Evolutionary conservation across 2,888 invertebrate genomes (phyloP).

Genomic region (Dicyrtoma fusca): DNA sequence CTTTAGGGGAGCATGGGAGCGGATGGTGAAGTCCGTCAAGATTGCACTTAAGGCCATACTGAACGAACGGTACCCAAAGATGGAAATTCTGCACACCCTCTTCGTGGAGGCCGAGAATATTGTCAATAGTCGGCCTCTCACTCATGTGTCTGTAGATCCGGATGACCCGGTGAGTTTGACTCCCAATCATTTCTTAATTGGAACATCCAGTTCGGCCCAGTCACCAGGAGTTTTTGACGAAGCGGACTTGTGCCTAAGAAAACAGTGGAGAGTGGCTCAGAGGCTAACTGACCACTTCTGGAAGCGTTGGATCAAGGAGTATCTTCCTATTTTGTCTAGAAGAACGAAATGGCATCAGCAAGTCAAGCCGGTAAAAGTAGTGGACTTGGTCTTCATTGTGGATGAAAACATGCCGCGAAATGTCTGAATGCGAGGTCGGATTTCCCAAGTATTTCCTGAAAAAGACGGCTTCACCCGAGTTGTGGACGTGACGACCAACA

Average conservation of each 20-base stretch:
- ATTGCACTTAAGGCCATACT: slow-evolving; percentile 21
- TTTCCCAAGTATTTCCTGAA: neutral
- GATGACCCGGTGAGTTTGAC: slow-evolving; percentile 55
- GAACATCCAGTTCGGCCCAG: slow-evolving; percentile 42
- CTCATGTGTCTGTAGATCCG: slow-evolving; percentile 53
- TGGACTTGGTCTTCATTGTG: neutral
- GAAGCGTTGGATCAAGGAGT: slow-evolving; percentile 3
- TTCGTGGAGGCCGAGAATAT: slow-evolving; percentile 32
- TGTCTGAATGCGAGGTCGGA: neutral
- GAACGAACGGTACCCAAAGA: slow-evolving; percentile 24
- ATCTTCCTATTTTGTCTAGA: neutral
- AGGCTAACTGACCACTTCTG: neutral
- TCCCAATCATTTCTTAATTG: slow-evolving; percentile 58
- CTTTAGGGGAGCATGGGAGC: slow-evolving; percentile 34
- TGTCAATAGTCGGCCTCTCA: slow-evolving; percentile 57
- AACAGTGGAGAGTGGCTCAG: slow-evolving; percentile 7
- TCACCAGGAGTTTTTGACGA: slow-evolving; percentile 36
- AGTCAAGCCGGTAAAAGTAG: neutral
- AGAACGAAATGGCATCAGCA: neutral
- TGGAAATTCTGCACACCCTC: slow-evolving; percentile 35
- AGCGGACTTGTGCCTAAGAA: neutral
- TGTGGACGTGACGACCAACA: neutral
- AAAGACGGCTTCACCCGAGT: neutral
- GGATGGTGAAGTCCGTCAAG: slow-evolving; percentile 34
- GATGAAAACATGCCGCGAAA: slow-evolving; percentile 2